Evolutionary conservation across 1,140 invertebrate species (phyloP).

Genomic region (Calliphora vicina): DNA sequence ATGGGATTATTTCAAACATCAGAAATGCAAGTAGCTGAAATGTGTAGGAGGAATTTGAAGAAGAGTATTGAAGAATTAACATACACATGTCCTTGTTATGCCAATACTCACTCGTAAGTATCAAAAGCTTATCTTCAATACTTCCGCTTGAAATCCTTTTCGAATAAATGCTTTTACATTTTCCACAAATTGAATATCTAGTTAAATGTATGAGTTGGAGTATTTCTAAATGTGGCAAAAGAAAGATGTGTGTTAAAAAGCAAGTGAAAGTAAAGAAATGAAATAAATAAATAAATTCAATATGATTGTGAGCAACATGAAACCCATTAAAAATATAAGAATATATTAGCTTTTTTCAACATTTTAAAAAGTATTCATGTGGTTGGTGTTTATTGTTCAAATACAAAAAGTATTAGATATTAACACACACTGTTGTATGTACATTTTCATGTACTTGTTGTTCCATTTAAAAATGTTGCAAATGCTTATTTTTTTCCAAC

Average conservation of each 20-base stretch:
- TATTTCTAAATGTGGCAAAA: no score
- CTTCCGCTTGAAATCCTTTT: slow-evolving; percentile 52
- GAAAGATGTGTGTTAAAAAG: no score
- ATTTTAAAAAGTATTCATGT: no score
- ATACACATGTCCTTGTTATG: neutral
- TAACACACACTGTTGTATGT: no score
- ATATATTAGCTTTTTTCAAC: no score
- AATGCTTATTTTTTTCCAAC: neutral
- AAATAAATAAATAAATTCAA: no score
- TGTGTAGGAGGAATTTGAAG: neutral
- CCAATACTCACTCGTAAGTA: neutral
- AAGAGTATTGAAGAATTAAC: no score
- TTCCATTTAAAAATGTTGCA: neutral
- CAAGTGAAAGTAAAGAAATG: no score
- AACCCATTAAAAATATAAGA: no score
- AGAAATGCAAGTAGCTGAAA: neutral
- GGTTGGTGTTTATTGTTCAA: neutral
- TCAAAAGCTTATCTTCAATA: slow-evolving; percentile 61
- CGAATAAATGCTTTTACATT: neutral
- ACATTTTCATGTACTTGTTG: neutral
- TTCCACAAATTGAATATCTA: neutral
- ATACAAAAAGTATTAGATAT: neutral
- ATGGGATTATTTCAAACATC: neutral
- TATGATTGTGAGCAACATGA: no score
- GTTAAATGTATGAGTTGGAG: neutral